These are phyloP conservation scores for Synanthedon andrenaeformis DNA, from an alignment of 2,888 invertebrate species.

Conservation along the genomic window DNA sequence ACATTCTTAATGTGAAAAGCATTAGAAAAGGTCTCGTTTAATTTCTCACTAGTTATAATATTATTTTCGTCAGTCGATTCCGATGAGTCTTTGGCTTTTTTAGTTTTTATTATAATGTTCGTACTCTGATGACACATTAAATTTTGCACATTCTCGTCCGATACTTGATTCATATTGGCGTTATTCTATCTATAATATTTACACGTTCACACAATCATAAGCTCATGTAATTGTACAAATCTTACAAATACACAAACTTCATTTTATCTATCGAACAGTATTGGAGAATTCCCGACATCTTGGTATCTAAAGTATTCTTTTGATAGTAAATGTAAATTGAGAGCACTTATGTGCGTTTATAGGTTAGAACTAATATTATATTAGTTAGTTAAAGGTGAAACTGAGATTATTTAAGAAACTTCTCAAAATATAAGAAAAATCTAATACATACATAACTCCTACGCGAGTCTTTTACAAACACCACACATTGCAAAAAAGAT, in stretches of 20 bases:
- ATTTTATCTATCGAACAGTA: conserved; percentile 60
- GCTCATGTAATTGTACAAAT: conserved; percentile 44
- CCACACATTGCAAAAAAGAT: conserved; percentile 63
- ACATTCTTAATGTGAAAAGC: conserved; percentile 54
- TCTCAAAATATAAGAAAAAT: conserved; percentile 25
- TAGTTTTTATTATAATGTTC: conserved; percentile 53
- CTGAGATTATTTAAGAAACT: conserved; percentile 16
- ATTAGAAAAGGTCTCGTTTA: conserved; percentile 53
- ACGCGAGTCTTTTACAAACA: conserved; percentile 47
- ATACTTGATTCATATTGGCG: conserved; percentile 55
- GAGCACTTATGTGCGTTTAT: conserved; percentile 21
- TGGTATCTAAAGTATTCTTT: conserved; percentile 42
- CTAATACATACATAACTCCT: conserved; percentile 21
- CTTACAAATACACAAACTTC: conserved; percentile 48
- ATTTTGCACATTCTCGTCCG: conserved; percentile 50
- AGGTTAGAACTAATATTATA: conserved; percentile 17
- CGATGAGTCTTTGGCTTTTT: conserved; percentile 64
- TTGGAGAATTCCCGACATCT: conserved; percentile 65
- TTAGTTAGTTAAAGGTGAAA: no score
- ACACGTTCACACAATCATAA: conserved; percentile 51
- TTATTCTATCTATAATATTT: conserved; percentile 48
- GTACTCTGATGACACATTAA: conserved; percentile 53
- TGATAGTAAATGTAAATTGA: conserved; percentile 27
- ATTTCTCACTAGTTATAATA: conserved; percentile 45
- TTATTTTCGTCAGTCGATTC: conserved; percentile 42